phyloP scores from a whole-genome alignment of 2,797 vertebrate genomes.

The Garrulus glandarius region DNA sequence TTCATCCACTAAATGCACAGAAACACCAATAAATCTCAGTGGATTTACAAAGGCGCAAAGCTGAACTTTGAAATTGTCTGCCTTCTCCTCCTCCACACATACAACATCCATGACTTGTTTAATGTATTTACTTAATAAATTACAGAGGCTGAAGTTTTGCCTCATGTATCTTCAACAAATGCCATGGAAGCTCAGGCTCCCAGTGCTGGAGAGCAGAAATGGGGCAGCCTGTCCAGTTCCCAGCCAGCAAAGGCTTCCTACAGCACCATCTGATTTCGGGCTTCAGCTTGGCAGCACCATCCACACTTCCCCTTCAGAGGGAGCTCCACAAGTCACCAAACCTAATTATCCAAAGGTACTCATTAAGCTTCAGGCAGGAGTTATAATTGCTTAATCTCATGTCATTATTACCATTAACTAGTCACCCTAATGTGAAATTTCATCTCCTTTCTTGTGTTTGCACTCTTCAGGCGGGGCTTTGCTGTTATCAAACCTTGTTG shows the following conservation, averaged over 20 bases:
- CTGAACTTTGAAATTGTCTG: background rate
- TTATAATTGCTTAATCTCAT: background rate
- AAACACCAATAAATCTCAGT: slow-evolving; percentile 5
- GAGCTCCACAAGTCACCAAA: background rate
- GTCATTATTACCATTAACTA: background rate
- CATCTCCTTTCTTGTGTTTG: background rate
- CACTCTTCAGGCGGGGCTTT: fast-evolving
- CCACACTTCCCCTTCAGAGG: background rate
- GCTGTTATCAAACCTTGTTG: background rate
- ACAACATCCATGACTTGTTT: background rate
- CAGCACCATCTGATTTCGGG: background rate
- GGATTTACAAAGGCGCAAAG: background rate
- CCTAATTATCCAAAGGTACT: background rate
- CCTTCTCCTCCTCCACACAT: background rate
- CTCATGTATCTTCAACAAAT: fast-evolving
- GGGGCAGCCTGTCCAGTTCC: background rate
- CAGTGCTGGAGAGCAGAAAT: background rate
- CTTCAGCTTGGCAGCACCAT: background rate
- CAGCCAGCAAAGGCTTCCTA: background rate
- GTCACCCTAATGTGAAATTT: background rate
- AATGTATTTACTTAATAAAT: background rate
- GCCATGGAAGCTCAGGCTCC: background rate
- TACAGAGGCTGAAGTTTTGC: background rate
- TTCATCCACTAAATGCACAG: background rate
- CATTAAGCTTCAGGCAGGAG: background rate